These are phyloP conservation scores for Bufo gargarizans DNA, from an alignment of 2,113 vertebrate genomes.

Conservation along the genomic window DNA sequence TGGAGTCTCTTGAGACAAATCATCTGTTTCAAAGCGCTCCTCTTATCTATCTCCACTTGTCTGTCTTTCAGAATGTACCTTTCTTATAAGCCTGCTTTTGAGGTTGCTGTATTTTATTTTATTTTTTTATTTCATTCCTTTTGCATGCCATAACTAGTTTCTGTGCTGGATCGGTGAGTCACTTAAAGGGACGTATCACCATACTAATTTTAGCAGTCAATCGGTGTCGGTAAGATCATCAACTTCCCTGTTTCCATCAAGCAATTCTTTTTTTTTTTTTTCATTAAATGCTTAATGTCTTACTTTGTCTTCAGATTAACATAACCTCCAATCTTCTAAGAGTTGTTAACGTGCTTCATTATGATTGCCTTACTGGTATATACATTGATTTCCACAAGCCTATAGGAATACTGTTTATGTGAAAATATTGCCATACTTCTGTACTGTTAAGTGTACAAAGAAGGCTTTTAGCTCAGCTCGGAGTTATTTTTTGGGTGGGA, in stretches of 20 bases:
- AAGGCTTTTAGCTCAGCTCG: not conserved
- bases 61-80: conserved; percentile 55
- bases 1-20: conserved; percentile 57
- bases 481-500: not conserved
- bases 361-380: not conserved
- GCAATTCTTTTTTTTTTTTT: conserved; percentile 27
- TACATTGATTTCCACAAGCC: not conserved
- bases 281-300: conserved; percentile 35
- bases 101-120: not conserved
- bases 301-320: conserved; percentile 6
- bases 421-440: not conserved
- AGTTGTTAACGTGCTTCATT: not conserved
- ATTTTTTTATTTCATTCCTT: not conserved
- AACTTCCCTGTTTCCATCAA: not conserved
- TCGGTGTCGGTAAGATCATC: conserved; percentile 5
- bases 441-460: not conserved
- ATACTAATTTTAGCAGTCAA: conserved; percentile 31
- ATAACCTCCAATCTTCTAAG: not conserved
- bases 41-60: conserved; percentile 55
- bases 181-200: conserved; percentile 41
- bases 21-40: conserved; percentile 58
- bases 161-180: conserved; percentile 19
- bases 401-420: not conserved
- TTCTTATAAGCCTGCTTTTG: conserved; percentile 43
- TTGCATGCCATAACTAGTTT: conserved; percentile 23